Evolutionary conservation across 2,113 vertebrate genomes (phyloP).

Genomic region (Colossoma macropomum): DNA sequence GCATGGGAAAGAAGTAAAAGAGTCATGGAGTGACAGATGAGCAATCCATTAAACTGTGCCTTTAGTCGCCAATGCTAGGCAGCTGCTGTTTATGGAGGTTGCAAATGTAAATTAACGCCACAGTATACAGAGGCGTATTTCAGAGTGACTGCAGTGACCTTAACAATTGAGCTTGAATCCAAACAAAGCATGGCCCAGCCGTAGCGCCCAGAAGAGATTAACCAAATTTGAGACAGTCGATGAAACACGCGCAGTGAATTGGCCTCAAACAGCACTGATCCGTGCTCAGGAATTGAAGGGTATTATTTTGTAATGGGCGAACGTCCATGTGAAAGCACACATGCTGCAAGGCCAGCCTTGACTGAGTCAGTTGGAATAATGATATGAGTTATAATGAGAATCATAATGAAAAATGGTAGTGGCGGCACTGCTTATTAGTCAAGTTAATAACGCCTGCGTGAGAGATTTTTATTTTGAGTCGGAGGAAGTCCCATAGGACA

Average conservation of each 20-base stretch:
- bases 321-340: conserved; percentile 30
- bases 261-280: conserved; percentile 1
- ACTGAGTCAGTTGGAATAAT: conserved; percentile 12
- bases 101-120: conserved; percentile 12
- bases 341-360: neutral
- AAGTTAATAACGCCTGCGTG: conserved; percentile 53
- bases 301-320: conserved; percentile 17
- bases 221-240: conserved; percentile 38
- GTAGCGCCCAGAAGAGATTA: conserved; percentile 19
- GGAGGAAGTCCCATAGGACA: conserved; percentile 45
- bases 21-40: neutral
- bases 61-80: neutral
- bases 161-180: conserved; percentile 17
- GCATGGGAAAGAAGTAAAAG: neutral
- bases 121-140: conserved; percentile 3
- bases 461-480: conserved; percentile 55
- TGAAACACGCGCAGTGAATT: conserved; percentile 6
- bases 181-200: conserved; percentile 32
- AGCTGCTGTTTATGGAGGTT: neutral
- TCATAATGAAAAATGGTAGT: conserved; percentile 59
- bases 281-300: conserved; percentile 18
- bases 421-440: conserved; percentile 50
- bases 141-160: conserved; percentile 24
- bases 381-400: conserved; percentile 43
- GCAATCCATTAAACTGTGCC: neutral